Evolutionary conservation across 1,140 invertebrate species (phyloP).

Genomic region (Drosophila tristis): DNA sequence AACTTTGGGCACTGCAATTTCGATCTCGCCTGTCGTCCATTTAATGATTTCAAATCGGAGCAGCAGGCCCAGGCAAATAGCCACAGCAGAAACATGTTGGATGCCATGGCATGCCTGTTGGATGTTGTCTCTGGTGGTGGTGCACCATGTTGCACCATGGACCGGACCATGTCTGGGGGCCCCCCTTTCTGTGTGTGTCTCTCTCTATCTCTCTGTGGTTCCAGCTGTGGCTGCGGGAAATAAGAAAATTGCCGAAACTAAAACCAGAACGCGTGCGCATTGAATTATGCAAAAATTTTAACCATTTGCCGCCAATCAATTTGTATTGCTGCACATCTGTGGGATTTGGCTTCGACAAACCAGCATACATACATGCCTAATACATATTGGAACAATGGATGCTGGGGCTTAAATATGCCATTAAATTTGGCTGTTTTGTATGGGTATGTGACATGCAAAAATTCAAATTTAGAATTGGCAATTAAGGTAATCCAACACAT

Average conservation of each 20-base stretch:
- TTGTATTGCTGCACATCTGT: slow-evolving; percentile 32
- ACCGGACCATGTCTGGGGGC: not conserved
- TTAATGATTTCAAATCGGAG: slow-evolving; percentile 68
- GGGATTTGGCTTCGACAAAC: slow-evolving; percentile 21
- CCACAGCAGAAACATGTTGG: no score
- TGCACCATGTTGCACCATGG: no score
- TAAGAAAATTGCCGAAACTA: slow-evolving; percentile 60
- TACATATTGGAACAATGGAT: slow-evolving; percentile 21
- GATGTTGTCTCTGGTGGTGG: no score
- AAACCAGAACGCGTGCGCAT: slow-evolving; percentile 66
- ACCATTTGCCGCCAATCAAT: slow-evolving; percentile 55
- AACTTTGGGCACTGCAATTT: slow-evolving; percentile 46
- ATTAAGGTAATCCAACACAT: no score
- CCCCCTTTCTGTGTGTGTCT: not conserved
- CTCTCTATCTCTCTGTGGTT: not conserved
- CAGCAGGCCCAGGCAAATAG: slow-evolving; percentile 41
- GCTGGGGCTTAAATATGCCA: slow-evolving; percentile 25
- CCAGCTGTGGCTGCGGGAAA: slow-evolving; percentile 51
- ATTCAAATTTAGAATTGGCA: no score
- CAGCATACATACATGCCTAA: not conserved
- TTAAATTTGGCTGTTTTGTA: not conserved
- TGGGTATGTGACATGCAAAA: no score
- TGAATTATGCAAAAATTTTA: slow-evolving; percentile 70
- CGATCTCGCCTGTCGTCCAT: slow-evolving; percentile 73
- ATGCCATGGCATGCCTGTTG: no score